Percentiles rank a stretch among this genome's conserved stretches.
These are phyloP conservation scores for Actinia equina DNA, from an alignment of 64 coral and sea anemone genomes.

Conservation along the genomic window DNA sequence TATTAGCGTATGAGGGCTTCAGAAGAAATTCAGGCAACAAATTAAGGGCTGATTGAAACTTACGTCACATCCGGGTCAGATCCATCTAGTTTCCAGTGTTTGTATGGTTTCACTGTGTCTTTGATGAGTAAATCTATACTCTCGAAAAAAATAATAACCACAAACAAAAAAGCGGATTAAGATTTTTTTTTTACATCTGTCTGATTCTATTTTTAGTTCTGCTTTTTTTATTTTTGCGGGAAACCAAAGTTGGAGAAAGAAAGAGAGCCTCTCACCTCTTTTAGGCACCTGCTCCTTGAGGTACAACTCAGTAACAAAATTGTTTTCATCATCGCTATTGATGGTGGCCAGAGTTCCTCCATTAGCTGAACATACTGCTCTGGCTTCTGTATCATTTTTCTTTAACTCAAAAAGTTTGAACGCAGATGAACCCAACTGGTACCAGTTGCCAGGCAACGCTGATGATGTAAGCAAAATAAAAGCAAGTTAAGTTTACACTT, in stretches of 20 bases:
- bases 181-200: not conserved
- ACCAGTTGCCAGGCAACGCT: slow-evolving; percentile 7
- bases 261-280: not conserved
- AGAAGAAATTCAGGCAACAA: no score
- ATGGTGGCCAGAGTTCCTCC: not conserved
- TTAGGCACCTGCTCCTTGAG: not conserved
- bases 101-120: not conserved
- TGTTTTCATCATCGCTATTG: not conserved
- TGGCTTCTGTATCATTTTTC: not conserved
- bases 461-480: not conserved
- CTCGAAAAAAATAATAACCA: no score
- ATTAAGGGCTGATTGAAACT: no score
- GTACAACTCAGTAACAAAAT: not conserved
- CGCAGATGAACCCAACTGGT: not conserved
- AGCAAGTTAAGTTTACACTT: no score
- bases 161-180: no score
- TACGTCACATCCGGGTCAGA: not conserved
- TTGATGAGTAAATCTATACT: not conserved
- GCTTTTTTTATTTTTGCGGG: not conserved
- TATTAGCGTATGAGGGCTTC: no score
- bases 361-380: not conserved
- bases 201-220: not conserved
- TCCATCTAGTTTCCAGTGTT: not conserved
- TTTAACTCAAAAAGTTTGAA: not conserved
- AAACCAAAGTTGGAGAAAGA: not conserved